A percentile compares a stretch with the other conserved stretches of the same genome.
These are phyloP conservation scores for Pinctada fucata DNA, from an alignment of 2,888 invertebrate species.

Conservation along the genomic window DNA sequence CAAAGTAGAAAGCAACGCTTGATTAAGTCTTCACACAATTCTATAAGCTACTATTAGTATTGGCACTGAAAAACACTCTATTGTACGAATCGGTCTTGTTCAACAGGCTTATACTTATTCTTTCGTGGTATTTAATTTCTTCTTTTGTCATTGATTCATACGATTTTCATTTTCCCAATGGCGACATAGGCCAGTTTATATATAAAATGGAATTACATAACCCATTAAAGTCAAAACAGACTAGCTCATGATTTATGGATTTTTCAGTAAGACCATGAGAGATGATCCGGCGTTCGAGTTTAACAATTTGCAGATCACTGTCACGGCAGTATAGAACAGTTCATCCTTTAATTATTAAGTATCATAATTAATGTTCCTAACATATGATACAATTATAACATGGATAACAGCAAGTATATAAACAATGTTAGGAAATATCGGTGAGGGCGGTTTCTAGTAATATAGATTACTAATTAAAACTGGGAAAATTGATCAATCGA, in stretches of 20 bases:
- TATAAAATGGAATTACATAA: slow-evolving; percentile 1
- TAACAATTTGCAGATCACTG: too few relatives aligned
- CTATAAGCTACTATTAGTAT: background rate
- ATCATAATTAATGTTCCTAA: too few relatives aligned
- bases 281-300: too few relatives aligned
- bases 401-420: too few relatives aligned
- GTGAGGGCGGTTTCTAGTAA: too few relatives aligned
- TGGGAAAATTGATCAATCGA: too few relatives aligned
- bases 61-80: background rate
- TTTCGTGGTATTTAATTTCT: slow-evolving; percentile 1
- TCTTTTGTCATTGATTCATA: slow-evolving; percentile 2
- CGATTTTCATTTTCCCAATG: background rate
- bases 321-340: too few relatives aligned
- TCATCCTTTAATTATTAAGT: too few relatives aligned
- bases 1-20: background rate
- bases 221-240: slow-evolving; percentile 3
- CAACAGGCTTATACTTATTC: background rate
- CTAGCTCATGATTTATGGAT: background rate
- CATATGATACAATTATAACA: too few relatives aligned
- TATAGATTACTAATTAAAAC: too few relatives aligned
- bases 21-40: background rate
- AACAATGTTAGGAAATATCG: too few relatives aligned
- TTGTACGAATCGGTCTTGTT: background rate
- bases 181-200: background rate
- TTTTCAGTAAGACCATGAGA: too few relatives aligned